A percentile compares a stretch with the other conserved stretches of the same genome.
These are phyloP conservation scores for Pipistrellus pygmaeus DNA, from an alignment of 2,797 vertebrate genomes.

Conservation along the genomic window DNA sequence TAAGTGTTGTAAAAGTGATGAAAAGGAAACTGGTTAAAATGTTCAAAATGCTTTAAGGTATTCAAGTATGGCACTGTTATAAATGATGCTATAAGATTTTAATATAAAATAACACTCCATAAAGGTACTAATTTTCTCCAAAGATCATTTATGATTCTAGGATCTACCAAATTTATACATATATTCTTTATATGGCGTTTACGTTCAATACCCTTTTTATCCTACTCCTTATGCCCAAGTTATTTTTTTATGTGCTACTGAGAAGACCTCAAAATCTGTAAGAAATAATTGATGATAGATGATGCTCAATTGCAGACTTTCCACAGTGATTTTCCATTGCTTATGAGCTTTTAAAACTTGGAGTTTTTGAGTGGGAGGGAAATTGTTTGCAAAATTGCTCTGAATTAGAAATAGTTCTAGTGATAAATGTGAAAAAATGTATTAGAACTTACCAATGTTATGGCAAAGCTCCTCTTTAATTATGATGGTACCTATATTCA, in stretches of 20 bases:
- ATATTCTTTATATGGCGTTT: background rate
- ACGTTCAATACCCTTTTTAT: background rate
- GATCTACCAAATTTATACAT: background rate
- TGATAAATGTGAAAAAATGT: background rate
- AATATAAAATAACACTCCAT: background rate
- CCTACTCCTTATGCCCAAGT: background rate
- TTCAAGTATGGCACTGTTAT: background rate
- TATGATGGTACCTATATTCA: background rate
- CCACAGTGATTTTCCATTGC: background rate
- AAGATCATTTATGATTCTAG: background rate
- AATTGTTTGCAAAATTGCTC: background rate
- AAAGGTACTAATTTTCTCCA: background rate
- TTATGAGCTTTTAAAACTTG: background rate
- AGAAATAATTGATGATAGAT: background rate
- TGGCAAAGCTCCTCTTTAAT: background rate
- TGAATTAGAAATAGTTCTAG: slow-evolving; percentile 21
- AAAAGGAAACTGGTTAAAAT: slow-evolving; percentile 11
- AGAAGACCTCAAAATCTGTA: background rate
- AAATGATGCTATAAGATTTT: background rate
- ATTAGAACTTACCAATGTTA: background rate
- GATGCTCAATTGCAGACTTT: background rate
- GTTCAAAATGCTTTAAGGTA: background rate
- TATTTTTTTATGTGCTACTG: background rate
- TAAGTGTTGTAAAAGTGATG: background rate
- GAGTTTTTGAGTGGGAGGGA: background rate